These are phyloP conservation scores for Drosophila aff. DNA, from an alignment of 1,140 invertebrate species.

Conservation along the genomic window DNA sequence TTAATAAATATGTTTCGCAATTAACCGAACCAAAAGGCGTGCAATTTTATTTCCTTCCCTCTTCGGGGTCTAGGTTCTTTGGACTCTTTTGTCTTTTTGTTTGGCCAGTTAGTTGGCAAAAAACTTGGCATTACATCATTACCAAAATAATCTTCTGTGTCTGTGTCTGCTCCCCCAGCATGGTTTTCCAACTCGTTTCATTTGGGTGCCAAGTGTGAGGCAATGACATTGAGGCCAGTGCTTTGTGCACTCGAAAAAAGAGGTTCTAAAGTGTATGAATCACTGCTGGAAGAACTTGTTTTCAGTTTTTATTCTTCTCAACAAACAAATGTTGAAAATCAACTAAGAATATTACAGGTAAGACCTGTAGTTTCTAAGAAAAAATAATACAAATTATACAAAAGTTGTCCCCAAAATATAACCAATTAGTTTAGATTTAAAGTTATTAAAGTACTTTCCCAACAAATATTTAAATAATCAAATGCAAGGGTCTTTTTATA, in stretches of 20 bases:
- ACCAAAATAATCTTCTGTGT: slow-evolving; percentile 27
- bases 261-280: slow-evolving; percentile 1
- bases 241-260: slow-evolving; percentile 26
- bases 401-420: not conserved
- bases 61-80: not conserved
- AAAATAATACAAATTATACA: not conserved
- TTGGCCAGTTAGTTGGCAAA: slow-evolving; percentile 46
- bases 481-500: too few species aligned
- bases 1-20: slow-evolving; percentile 55
- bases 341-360: not conserved
- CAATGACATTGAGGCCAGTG: slow-evolving; percentile 62
- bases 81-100: slow-evolving; percentile 22
- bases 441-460: not conserved
- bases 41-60: slow-evolving; percentile 57
- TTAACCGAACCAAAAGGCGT: slow-evolving; percentile 69
- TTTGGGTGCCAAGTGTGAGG: slow-evolving; percentile 49
- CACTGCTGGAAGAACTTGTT: slow-evolving; percentile 8
- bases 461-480: not conserved
- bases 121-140: slow-evolving; percentile 69
- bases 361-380: not conserved
- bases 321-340: not conserved
- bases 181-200: slow-evolving; percentile 44
- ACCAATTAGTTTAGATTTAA: not conserved
- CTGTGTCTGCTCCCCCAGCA: not conserved
- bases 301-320: not conserved